Evolutionary conservation across 2,797 vertebrate species (phyloP), one percentile per base, ranked within the genome.

Genomic region (Molossus molossus): DNA sequence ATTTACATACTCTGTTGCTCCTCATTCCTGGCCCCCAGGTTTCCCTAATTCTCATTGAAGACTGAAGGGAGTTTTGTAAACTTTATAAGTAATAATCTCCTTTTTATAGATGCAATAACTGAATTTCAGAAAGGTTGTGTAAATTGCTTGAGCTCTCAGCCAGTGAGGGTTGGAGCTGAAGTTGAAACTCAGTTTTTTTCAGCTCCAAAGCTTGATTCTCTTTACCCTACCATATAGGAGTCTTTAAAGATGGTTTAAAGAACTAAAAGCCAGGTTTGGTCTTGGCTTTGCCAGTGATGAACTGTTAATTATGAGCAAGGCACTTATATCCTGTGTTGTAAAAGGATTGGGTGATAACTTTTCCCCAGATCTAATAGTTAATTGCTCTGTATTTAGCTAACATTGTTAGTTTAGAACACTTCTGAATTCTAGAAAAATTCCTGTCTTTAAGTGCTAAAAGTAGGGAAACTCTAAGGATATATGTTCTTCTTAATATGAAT

Each of bases 41-140:
- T 90, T 9, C 33, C 48, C 65, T 58, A 40, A 67, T 70, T 94
- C 9, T 91, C 12, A 55, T 72, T 94, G 65, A 73, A 96, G 37
- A 73, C 48, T 76, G 15, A 91, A 86, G 60, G 9, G 37, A 75
- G 3, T 62, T 95, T 89, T 87, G 8, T 94, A 70, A 87, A 90
- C 18, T 82, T 84, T 76, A 5, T 65, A 1, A 33, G 14, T 93
- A 57, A 57, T n/a, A 64, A 50, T 60, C 72, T 25, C 55, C 37
- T 55, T 92, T 94, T 90, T 92, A 80, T 14, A 86, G 29, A 70
- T 84, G 21, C 6, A 84, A n/a, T 96, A 80, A 90, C 15, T 91
- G 76, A 76, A 91, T 79, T 89, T 91, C 62, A 91, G 64, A 79
- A 33, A 87, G 40, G 57, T 69, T 85, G 73, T 84, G 65, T 88